Base-by-base conservation (phyloP, 2,888 invertebrate species). In the Scaeva pyrastri region DNA sequence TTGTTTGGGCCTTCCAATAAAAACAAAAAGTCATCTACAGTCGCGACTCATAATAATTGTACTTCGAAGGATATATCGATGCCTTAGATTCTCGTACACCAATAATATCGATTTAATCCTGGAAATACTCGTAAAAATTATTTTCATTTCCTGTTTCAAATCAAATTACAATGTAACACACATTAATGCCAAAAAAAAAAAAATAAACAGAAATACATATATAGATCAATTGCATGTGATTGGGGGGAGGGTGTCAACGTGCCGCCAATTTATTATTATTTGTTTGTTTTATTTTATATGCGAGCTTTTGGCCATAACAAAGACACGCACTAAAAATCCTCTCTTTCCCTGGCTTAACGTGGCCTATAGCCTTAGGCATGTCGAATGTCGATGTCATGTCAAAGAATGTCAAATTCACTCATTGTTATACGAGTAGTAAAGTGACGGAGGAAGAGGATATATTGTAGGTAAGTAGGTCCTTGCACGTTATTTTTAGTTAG, bases 141-240 rank as follows among this genome's bases (percentile, higher is more conserved):
- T 64, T 64, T 74, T 55, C 74, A 55, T 64, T 64, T 74, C 74
- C 64, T 19, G 21, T 62, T 64, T 8, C 31, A 26, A 55, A 62
- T 74, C 74, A 64, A 77, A 56, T 83, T 62, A 78, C 31, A 31
- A 31, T 74, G 74, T 79, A 66, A 75, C 66, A 68, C 66, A 68
- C 79, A 84, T 84, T 84, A 71, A 74, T 71, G 79, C 75, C 79
- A 62, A 84, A 79, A 75, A 56, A 71, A 75, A 62, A 71, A 39
- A 74, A n/a, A n/a, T n/a, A n/a, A n/a, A n/a, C n/a, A n/a, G n/a
- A n/a, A n/a, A n/a, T n/a, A n/a, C n/a, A n/a, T n/a, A n/a, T 74
- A 83, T 83, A 72, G 55, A 79, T 84, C 11, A 11, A 39, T 39
- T 71, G 73, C 56, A 66, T 43, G 70, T 72, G 82, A 41, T 19